These are phyloP conservation scores for Pholis gunnellus DNA, from an alignment of 2,113 vertebrate genomes.

Conservation along the genomic window DNA sequence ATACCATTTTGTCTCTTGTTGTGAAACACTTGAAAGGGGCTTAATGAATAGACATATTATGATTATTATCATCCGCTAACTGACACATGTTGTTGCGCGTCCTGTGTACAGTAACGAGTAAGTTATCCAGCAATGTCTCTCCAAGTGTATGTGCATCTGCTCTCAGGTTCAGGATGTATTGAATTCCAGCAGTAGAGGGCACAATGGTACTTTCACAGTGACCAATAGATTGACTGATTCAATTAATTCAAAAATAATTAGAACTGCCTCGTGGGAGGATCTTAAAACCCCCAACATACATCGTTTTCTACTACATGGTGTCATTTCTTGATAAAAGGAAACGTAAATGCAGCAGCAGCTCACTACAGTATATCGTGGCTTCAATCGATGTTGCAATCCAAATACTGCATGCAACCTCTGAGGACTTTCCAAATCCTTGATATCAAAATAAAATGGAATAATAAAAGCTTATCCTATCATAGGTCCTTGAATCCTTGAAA, in stretches of 20 bases:
- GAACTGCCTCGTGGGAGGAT: neutral
- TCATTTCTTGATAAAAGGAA: slow-evolving; percentile 13
- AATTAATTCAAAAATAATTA: slow-evolving; percentile 37
- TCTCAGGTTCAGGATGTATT: slow-evolving; percentile 25
- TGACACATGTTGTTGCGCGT: neutral
- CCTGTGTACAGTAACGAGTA: neutral
- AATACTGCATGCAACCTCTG: slow-evolving; percentile 20
- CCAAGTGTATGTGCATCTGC: neutral
- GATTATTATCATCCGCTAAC: neutral
- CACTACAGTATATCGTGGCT: neutral
- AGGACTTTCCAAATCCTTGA: slow-evolving; percentile 35
- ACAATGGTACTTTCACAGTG: slow-evolving; percentile 38
- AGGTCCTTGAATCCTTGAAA: slow-evolving; percentile 50
- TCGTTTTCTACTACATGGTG: slow-evolving; percentile 3
- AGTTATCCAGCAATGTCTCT: neutral
- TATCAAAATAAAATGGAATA: slow-evolving; percentile 40
- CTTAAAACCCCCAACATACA: slow-evolving; percentile 5
- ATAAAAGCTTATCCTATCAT: neutral
- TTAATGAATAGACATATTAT: neutral
- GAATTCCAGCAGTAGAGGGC: slow-evolving; percentile 41
- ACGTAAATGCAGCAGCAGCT: neutral
- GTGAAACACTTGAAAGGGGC: neutral
- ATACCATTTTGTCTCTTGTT: neutral
- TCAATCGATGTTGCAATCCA: slow-evolving; percentile 34
- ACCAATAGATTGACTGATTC: slow-evolving; percentile 33